Evolutionary conservation across 2,113 vertebrate species (phyloP), one percentile per base, ranked within the genome.

Genomic region (Serilophus lunatus): DNA sequence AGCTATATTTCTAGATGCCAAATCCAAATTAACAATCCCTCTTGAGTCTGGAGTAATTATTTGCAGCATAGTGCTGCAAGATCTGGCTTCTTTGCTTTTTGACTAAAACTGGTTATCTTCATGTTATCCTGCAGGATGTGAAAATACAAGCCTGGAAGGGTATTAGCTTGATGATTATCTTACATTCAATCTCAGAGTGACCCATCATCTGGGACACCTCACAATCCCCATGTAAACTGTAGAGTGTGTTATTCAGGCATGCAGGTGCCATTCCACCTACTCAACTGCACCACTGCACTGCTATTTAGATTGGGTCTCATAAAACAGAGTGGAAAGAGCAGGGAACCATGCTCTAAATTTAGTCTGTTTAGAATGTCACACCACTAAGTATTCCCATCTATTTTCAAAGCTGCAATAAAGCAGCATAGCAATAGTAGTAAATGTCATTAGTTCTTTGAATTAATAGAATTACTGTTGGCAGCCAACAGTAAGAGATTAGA

Each of bases 381-480:
- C 12, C 71, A 78, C 35, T 71, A 75, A 91, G 51, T 75, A 92
- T 86, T 89, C 45, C 59, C 65, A 93, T 86, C 61, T 94, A 86
- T 93, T 94, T 96, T 86, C 82, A 88, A 86, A 94, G 77, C 83
- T 51, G 88, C 88, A 86, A 65, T 83, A 91, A 86, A 91, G 31
- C 71, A 84, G 87, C 86, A 86, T 28, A 54, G 89, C 72, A 95
- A 35, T 84, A 82, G 65, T 81, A 82, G 84, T 94, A 97, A 96
- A 97, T 96, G 97, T 86, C 94, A 96, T 93, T 95, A 95, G 40
- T 83, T 95, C 81, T 91, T 88, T 93, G 86, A 97, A 97, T 95
- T 94, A 89, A 94, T 85, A 93, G 89, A 96, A 92, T 95, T 96
- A 91, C 81, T 94, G 93, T 86, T 94, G 96, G 76, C 86, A 94